A percentile compares a stretch with the other conserved stretches of the same genome.
These are phyloP conservation scores for Cyprinodon tularosa DNA, from an alignment of 2,113 vertebrate species.

Conservation along the genomic window DNA sequence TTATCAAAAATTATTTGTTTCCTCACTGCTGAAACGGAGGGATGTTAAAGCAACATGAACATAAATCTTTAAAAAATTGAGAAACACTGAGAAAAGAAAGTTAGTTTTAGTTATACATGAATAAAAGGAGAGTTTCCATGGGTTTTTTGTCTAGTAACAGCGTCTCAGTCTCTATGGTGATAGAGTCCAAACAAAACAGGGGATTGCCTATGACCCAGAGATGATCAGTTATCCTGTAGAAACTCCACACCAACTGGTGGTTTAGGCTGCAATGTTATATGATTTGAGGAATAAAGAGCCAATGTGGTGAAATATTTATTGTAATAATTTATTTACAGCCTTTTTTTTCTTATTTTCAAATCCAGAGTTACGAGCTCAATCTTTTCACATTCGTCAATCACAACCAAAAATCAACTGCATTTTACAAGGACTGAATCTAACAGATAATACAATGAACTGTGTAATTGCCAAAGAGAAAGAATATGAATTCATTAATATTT, in stretches of 20 bases:
- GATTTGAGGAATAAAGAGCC: background rate
- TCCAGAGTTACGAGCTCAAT: background rate
- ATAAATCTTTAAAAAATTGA: background rate
- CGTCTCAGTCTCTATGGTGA: background rate
- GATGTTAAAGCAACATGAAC: background rate
- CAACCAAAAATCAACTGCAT: background rate
- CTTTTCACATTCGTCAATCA: background rate
- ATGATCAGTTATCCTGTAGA: constrained; percentile 14
- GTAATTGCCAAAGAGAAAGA: background rate
- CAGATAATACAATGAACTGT: background rate
- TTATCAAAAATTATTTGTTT: background rate
- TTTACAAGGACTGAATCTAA: background rate
- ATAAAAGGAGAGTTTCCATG: background rate
- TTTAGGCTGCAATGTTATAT: constrained; percentile 5
- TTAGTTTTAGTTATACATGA: background rate
- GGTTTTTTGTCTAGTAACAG: background rate
- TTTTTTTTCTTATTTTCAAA: background rate
- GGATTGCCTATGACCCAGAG: background rate
- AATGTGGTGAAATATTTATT: background rate
- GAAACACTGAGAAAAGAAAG: background rate
- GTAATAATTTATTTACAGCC: background rate
- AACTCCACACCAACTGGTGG: constrained; percentile 44
- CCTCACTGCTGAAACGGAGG: background rate
- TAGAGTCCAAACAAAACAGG: background rate
- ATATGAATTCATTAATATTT: background rate